Evolutionary conservation across 2,888 invertebrate genomes (phyloP), one percentile per base, ranked within the genome.

Genomic region (Arge pagana): DNA sequence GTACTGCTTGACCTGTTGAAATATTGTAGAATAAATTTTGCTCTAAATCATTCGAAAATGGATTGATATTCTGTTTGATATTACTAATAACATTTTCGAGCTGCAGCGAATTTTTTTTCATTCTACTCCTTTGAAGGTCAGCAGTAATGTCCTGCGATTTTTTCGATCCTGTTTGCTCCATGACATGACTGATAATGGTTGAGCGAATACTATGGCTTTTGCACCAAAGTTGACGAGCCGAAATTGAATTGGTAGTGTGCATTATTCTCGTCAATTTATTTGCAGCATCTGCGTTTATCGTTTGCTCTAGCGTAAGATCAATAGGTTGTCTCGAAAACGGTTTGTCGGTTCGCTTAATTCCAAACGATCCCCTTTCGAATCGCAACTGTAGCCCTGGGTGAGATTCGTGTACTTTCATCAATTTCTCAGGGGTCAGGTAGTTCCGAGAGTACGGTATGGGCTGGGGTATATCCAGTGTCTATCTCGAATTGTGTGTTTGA

Each of bases 281-380:
- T 8, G 61, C 67, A 45, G 70, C 68, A 53, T 70, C 62, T 19
- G 62, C 66, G 52, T 71, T 72, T 3, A 72, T 65, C 0, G 70
- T 71, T 56, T 71, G 69, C 50, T 72, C 71, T 6, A 72, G 48
- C 13, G 62, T 61, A 4, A 71, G 49, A 54, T 72, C 73, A 49
- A 70, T 59, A 1, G 71, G 66, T 19, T 57, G 52, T 54, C 61
- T 59, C 3, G 72, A 72, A 59, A 71, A 74, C 11, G 64, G 43
- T 49, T 71, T 71, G 18, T 41, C 33, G 37, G 58, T 58, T 54
- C 71, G 54, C 61, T 60, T 59, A 35, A 70, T 57, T 13, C 66
- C 63, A 58, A 72, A 67, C 10, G 19, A 61, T 8, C 67, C 66
- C 42, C 50, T 50, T 58, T 50, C 24, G 11, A 68, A 58, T 40